phyloP scores from a whole-genome alignment of 2,797 vertebrate species.

The Schizopygopsis malacanthus region DNA sequence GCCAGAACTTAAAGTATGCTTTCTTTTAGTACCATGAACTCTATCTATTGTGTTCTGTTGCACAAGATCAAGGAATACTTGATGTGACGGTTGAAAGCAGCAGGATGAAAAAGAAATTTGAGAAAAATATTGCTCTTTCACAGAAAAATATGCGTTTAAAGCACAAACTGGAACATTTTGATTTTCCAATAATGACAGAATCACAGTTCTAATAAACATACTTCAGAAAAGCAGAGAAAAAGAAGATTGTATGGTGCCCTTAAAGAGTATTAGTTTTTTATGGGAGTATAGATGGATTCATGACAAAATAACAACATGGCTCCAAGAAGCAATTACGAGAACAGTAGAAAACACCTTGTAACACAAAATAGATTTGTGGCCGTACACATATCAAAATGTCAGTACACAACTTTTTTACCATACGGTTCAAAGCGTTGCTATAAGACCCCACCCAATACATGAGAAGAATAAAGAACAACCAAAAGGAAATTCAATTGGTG shows the following conservation, averaged over 20 bases:
- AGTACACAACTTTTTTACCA: background rate
- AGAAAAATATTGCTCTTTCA: background rate
- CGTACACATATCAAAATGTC: background rate
- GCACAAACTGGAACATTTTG: background rate
- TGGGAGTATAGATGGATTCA: slow-evolving; percentile 12
- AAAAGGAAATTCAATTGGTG: background rate
- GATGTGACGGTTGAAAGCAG: background rate
- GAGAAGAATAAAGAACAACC: background rate
- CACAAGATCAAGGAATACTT: background rate
- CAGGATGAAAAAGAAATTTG: background rate
- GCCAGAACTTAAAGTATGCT: background rate
- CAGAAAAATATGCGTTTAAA: background rate
- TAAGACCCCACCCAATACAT: no score
- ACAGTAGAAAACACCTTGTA: slow-evolving; percentile 14
- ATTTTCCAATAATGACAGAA: background rate
- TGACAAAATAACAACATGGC: background rate
- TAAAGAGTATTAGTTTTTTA: slow-evolving; percentile 10
- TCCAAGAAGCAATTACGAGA: background rate
- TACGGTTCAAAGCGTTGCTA: background rate
- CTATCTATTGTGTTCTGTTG: background rate
- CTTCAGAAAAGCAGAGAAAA: slow-evolving; percentile 8
- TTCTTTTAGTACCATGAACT: background rate
- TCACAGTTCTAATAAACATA: slow-evolving; percentile 12
- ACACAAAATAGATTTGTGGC: background rate
- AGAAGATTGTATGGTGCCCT: background rate